Evolutionary conservation across 2,888 invertebrate genomes (phyloP).

Genomic region (Alcis repandata): DNA sequence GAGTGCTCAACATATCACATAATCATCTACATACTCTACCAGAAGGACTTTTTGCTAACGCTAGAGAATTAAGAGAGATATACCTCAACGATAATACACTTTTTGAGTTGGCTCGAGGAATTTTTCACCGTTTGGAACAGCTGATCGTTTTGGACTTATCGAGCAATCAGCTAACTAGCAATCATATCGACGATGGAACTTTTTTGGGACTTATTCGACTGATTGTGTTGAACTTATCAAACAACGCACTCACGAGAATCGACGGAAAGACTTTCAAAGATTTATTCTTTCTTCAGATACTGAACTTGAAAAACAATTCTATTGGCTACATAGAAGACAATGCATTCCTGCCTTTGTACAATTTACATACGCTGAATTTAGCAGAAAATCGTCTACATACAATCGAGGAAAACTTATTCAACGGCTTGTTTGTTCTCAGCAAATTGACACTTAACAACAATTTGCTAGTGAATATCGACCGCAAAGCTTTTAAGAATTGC

Average conservation of each 20-base stretch:
- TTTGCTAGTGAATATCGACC: slow-evolving; percentile 91
- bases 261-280: slow-evolving; percentile 95
- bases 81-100: slow-evolving; percentile 95
- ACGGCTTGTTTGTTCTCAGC: slow-evolving; percentile 93
- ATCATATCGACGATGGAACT: slow-evolving; percentile 93
- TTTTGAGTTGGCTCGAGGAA: slow-evolving; percentile 92
- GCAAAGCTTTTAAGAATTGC: slow-evolving; percentile 94
- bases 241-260: slow-evolving; percentile 94
- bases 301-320: slow-evolving; percentile 94
- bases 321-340: slow-evolving; percentile 96
- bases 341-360: slow-evolving; percentile 94
- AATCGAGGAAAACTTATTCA: slow-evolving; percentile 93
- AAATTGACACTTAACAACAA: slow-evolving; percentile 95
- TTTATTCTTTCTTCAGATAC: slow-evolving; percentile 93
- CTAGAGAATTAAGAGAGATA: slow-evolving; percentile 93
- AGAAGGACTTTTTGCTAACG: slow-evolving; percentile 92
- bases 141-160: slow-evolving; percentile 94
- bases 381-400: slow-evolving; percentile 95
- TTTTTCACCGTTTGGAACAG: slow-evolving; percentile 94
- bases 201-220: slow-evolving; percentile 94
- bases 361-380: slow-evolving; percentile 95
- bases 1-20: slow-evolving; percentile 94
- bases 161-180: slow-evolving; percentile 94
- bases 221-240: slow-evolving; percentile 94
- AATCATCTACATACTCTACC: slow-evolving; percentile 94